These are phyloP conservation scores for Drosophila ambigua DNA, from an alignment of 1,140 invertebrate species.

Conservation along the genomic window DNA sequence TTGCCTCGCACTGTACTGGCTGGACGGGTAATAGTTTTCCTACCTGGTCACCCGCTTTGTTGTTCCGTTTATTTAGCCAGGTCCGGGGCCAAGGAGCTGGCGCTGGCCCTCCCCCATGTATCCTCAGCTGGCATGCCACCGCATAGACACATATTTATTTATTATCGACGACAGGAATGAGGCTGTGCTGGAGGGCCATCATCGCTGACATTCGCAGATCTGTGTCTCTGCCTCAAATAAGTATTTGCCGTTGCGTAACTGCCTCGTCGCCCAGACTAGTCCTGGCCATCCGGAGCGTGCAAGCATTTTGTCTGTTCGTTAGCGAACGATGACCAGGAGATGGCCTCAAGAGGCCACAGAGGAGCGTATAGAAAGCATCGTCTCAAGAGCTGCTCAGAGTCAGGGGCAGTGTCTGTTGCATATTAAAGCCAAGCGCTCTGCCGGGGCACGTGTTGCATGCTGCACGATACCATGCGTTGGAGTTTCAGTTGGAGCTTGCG, in stretches of 20 bases:
- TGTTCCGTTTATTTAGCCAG: conserved; percentile 23
- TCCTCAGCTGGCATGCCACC: conserved; percentile 64
- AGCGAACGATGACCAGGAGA: neutral
- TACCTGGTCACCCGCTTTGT: conserved; percentile 44
- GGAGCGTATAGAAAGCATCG: neutral
- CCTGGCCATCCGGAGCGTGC: conserved; percentile 49
- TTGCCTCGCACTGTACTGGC: conserved; percentile 10
- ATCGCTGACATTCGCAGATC: conserved; percentile 60
- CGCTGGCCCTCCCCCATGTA: conserved; percentile 8
- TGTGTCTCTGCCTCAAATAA: neutral
- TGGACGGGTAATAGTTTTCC: conserved; percentile 47
- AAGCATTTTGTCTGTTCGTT: conserved; percentile 60
- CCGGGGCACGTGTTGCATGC: conserved; percentile 72
- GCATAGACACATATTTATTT: conserved; percentile 81
- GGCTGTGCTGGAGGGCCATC: conserved; percentile 29
- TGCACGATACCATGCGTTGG: conserved; percentile 52
- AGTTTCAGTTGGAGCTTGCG: neutral
- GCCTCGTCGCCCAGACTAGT: conserved; percentile 44
- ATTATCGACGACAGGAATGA: conserved; percentile 66
- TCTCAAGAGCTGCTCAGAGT: conserved; percentile 16
- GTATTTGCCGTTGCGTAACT: conserved; percentile 58
- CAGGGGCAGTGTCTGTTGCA: conserved; percentile 31
- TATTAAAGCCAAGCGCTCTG: conserved; percentile 64
- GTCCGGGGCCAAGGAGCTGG: conserved; percentile 4
- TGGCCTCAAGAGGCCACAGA: neutral